A percentile compares a stretch with the other conserved stretches of the same genome.
These are phyloP conservation scores for Mastacembelus armatus DNA, from an alignment of 2,797 vertebrate species.

Conservation along the genomic window DNA sequence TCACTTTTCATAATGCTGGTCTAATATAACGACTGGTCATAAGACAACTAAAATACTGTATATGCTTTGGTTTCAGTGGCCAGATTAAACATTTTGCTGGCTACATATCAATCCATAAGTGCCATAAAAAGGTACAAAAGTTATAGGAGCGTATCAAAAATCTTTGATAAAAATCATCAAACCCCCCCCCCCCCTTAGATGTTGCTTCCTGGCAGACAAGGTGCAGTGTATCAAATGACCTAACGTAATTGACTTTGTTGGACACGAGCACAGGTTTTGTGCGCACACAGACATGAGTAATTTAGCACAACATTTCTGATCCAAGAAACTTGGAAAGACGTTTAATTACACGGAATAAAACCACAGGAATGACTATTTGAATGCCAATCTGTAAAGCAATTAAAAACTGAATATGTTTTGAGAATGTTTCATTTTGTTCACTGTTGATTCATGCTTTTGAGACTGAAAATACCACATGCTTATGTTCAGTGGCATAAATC, in stretches of 20 bases:
- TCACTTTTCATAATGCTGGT: constrained; percentile 47
- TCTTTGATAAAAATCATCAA: constrained; percentile 52
- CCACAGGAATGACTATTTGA: constrained; percentile 1
- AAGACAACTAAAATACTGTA: constrained; percentile 50
- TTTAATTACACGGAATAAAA: constrained; percentile 28
- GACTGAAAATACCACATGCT: not conserved
- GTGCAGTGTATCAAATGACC: constrained; percentile 67
- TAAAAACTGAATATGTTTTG: constrained; percentile 3
- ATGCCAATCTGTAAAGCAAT: constrained; percentile 4
- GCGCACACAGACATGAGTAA: constrained; percentile 38
- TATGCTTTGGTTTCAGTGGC: no score
- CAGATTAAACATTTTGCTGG: no score
- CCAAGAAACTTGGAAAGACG: constrained; percentile 29
- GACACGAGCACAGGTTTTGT: constrained; percentile 49
- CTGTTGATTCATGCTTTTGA: not conserved
- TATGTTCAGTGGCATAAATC: not conserved
- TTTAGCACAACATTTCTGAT: constrained; percentile 42
- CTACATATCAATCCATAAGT: constrained; percentile 43
- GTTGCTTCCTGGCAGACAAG: constrained; percentile 66
- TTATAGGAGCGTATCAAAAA: constrained; percentile 49
- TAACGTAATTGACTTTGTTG: constrained; percentile 71
- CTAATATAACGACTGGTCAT: constrained; percentile 29
- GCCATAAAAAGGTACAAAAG: no score
- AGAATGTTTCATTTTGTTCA: no score
- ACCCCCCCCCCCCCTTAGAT: no score